Evolutionary conservation across 2,888 invertebrate species (phyloP), one percentile per base, ranked within the genome.

Genomic region (Cyrtodaria siliqua): DNA sequence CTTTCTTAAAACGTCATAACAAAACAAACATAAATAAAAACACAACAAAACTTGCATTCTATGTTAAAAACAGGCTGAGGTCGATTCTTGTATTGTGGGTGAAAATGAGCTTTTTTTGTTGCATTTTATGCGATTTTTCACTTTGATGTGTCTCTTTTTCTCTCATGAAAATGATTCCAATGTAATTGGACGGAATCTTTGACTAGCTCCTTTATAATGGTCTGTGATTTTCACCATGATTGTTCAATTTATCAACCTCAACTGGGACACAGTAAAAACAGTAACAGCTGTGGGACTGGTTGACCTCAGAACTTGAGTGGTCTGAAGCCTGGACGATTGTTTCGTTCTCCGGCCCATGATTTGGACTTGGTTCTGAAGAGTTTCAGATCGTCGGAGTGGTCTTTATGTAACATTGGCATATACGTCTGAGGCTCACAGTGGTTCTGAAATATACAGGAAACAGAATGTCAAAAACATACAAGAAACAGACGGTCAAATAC

Each of bases 321-420:
- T 69, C 89, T 68, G 61, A 90, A 84, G n/a, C 88, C 88, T 1
- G 87, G 75, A 47, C 89, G 75, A 20, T 69, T 63, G 16, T 71
- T 70, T 16, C 74, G 38, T 6, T 77, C 81, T 47, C 86, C 89
- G 29, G 88, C 89, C 93, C 93, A 93, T 0, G 96, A 96, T 92
- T 96, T 96, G 84, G 96, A 95, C 91, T 96, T 96, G 85, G 95
- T 95, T 50, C 97, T 95, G 91, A 96, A 97, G 80, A 95, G 95
- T 61, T 95, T 94, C 63, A 97, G 94, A 76, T 96, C 95, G 2
- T 95, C 95, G 71, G 95, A 95, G 91, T 96, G 96, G 59, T 95
- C 95, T 0, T 97, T 96, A 92, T 98, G 96, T 75, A 96, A 91
- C 99, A 99, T 99, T 64, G 96, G 96, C 42, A 95, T 95, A 93